Percentiles rank a stretch among this genome's conserved stretches.
Conservation (phyloP, 2,113 vertebrate genomes). For the Lampris megalopsis region DNA sequence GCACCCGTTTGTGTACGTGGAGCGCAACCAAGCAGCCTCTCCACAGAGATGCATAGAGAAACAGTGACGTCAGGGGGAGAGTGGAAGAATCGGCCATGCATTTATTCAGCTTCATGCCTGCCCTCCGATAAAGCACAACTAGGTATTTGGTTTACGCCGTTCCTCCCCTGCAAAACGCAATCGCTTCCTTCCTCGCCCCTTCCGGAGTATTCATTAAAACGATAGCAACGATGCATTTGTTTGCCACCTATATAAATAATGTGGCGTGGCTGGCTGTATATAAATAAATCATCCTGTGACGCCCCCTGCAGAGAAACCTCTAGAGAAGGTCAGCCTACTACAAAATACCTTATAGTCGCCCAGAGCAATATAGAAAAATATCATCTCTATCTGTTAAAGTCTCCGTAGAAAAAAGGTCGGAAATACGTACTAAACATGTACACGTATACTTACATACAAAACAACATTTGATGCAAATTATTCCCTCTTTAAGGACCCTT, state of each 20-base stretch:
- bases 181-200: constrained; percentile 12
- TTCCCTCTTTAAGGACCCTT: constrained; percentile 63
- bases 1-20: constrained; percentile 27
- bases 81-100: constrained; percentile 61
- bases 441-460: constrained; percentile 75
- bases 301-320: constrained; percentile 57
- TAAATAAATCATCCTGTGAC: constrained; percentile 67
- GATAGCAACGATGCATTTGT: constrained; percentile 37
- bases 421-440: constrained; percentile 77
- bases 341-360: constrained; percentile 67
- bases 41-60: constrained; percentile 75
- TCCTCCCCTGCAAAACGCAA: constrained; percentile 23
- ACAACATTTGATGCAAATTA: constrained; percentile 83
- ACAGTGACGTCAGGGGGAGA: constrained; percentile 72
- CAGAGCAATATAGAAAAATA: constrained; percentile 85
- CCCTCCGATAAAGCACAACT: constrained; percentile 68
- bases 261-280: constrained; percentile 50
- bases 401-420: constrained; percentile 81
- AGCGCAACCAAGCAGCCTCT: constrained; percentile 49
- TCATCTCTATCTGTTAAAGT: constrained; percentile 80
- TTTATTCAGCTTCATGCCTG: constrained; percentile 57
- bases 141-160: constrained; percentile 72
- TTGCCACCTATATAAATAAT: constrained; percentile 47
- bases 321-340: constrained; percentile 60
- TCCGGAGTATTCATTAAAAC: constrained; percentile 36